Evolutionary conservation across 2,113 vertebrate genomes (phyloP).

Genomic region (Prunella himalayana): DNA sequence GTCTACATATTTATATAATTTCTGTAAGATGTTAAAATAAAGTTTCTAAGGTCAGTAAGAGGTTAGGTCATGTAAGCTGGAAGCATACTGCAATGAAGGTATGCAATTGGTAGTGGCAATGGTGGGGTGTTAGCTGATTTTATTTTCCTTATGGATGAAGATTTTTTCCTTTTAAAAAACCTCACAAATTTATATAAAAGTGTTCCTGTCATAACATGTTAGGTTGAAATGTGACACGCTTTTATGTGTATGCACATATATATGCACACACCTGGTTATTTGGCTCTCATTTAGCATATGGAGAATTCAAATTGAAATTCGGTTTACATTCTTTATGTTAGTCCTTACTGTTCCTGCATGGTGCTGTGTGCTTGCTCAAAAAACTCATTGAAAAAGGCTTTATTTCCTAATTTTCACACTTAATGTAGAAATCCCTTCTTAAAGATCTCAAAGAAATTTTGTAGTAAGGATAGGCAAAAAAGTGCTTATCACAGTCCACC

Average conservation of each 20-base stretch:
- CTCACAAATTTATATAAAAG: not conserved
- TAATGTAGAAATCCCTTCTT: not conserved
- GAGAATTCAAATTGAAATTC: not conserved
- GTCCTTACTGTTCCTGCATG: not conserved
- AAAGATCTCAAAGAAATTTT: not conserved
- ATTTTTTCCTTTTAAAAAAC: not conserved
- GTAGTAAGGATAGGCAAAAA: not conserved
- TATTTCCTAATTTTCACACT: not conserved
- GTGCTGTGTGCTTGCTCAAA: not conserved
- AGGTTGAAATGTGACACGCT: not conserved
- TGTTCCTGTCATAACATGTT: not conserved
- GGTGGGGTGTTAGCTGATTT: fast-evolving
- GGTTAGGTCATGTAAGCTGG: not conserved
- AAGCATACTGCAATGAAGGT: not conserved
- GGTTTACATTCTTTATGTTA: not conserved
- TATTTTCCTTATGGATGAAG: not conserved
- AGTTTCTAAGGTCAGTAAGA: not conserved
- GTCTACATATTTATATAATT: not conserved
- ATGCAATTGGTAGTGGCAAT: fast-evolving
- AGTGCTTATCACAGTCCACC: not conserved
- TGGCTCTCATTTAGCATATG: not conserved
- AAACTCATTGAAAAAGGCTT: not conserved
- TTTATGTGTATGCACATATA: no score
- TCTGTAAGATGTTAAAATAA: not conserved
- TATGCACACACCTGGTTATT: not conserved